Conservation (phyloP, 2,113 vertebrate species). For the Spermophilus dauricus region DNA sequence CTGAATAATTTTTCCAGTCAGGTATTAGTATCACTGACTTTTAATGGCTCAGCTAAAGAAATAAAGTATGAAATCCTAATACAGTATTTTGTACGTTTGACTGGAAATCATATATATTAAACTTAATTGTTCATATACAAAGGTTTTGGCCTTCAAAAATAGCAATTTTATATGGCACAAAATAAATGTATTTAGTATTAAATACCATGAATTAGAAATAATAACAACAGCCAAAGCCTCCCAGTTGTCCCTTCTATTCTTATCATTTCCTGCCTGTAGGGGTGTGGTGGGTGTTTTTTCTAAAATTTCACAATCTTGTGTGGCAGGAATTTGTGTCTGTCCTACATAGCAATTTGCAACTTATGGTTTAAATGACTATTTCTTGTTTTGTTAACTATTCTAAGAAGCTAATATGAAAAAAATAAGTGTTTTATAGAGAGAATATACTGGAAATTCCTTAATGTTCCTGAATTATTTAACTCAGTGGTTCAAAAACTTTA, state of each 20-base stretch:
- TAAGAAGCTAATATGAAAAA: not conserved
- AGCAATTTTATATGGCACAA: slow-evolving; percentile 10
- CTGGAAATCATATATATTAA: not conserved
- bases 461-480: not conserved
- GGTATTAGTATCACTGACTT: not conserved
- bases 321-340: slow-evolving; percentile 21
- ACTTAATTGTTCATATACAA: not conserved
- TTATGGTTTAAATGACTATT: not conserved
- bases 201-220: slow-evolving; percentile 44
- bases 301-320: slow-evolving; percentile 20
- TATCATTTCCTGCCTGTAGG: slow-evolving; percentile 30
- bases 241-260: slow-evolving; percentile 20
- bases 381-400: slow-evolving; percentile 47
- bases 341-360: not conserved
- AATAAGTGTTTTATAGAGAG: not conserved
- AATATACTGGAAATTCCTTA: not conserved
- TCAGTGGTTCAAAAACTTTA: slow-evolving; percentile 35
- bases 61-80: slow-evolving; percentile 16
- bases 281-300: slow-evolving; percentile 5
- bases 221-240: not conserved
- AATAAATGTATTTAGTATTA: slow-evolving; percentile 24
- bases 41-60: slow-evolving; percentile 29
- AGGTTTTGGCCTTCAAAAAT: slow-evolving; percentile 1
- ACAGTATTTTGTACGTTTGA: slow-evolving; percentile 41
- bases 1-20: slow-evolving; percentile 30